Evolutionary conservation across 2,113 vertebrate genomes (phyloP).

Genomic region (Tylochromis polylepis): DNA sequence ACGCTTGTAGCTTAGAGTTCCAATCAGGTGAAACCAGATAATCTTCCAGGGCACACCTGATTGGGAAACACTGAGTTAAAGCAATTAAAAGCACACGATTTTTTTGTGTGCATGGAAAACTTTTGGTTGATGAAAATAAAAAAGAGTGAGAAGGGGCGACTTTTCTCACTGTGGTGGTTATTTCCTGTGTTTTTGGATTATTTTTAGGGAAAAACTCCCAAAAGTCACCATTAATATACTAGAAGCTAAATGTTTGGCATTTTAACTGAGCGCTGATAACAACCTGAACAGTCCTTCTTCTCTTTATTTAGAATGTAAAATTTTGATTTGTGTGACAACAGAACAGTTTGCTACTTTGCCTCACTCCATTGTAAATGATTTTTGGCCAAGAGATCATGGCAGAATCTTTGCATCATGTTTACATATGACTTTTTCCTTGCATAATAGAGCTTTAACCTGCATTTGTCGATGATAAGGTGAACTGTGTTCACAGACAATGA

Average conservation of each 20-base stretch:
- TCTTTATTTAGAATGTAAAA: not conserved
- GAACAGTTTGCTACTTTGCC: not conserved
- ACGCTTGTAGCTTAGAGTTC: too few species aligned
- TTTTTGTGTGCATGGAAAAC: not conserved
- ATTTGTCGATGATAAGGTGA: not conserved
- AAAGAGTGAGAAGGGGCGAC: not conserved
- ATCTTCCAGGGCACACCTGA: too few species aligned
- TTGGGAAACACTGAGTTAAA: too few species aligned
- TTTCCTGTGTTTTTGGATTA: not conserved
- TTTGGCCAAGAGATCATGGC: not conserved
- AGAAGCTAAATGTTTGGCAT: not conserved
- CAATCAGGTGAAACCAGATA: too few species aligned
- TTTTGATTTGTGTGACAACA: not conserved
- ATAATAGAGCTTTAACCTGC: not conserved
- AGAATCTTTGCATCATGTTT: not conserved
- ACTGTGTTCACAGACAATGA: not conserved
- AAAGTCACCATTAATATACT: not conserved
- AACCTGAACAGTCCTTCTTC: not conserved
- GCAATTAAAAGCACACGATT: not conserved
- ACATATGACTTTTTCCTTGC: not conserved
- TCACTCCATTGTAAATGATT: not conserved
- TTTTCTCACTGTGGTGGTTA: constrained; percentile 10
- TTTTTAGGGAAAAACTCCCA: not conserved
- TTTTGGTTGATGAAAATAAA: not conserved
- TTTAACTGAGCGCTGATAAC: not conserved